These are phyloP conservation scores for Baryphthengus martii DNA, from an alignment of 2,113 vertebrate genomes.

Conservation along the genomic window DNA sequence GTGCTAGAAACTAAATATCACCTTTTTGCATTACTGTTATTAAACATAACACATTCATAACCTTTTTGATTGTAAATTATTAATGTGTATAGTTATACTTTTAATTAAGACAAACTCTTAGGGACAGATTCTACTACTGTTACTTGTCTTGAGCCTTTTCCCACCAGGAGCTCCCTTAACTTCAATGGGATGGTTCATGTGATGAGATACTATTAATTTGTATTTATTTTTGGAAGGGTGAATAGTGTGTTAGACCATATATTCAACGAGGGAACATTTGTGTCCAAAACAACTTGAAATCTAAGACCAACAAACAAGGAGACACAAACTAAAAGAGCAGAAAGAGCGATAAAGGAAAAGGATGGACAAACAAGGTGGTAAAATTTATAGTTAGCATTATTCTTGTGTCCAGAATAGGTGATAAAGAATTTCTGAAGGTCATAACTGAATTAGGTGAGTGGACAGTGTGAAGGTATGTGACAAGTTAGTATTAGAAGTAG, in stretches of 20 bases:
- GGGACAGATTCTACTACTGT: slow-evolving; percentile 3
- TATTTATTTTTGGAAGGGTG: slow-evolving; percentile 2
- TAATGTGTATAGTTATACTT: slow-evolving; percentile 32
- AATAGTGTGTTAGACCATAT: not conserved
- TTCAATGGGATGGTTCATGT: not conserved
- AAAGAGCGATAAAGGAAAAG: not conserved
- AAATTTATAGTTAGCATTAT: slow-evolving; percentile 40
- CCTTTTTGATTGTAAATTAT: slow-evolving; percentile 50
- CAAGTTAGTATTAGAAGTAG: not conserved
- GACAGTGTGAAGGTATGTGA: not conserved
- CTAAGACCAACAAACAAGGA: not conserved
- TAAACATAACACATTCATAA: slow-evolving; percentile 51
- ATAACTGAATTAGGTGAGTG: not conserved
- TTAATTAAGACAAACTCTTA: slow-evolving; percentile 60
- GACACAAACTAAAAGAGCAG: not conserved
- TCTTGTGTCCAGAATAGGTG: not conserved
- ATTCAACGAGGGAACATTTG: not conserved
- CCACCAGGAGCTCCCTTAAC: not conserved
- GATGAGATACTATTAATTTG: not conserved
- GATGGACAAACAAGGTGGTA: not conserved
- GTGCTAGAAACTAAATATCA: slow-evolving; percentile 50
- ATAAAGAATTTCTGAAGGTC: slow-evolving; percentile 59
- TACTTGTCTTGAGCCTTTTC: not conserved
- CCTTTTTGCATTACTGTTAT: slow-evolving; percentile 61
- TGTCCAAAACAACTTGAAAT: not conserved